These are phyloP conservation scores for Sphaerophoria rueppellii DNA, from an alignment of 2,888 invertebrate genomes.

Conservation along the genomic window DNA sequence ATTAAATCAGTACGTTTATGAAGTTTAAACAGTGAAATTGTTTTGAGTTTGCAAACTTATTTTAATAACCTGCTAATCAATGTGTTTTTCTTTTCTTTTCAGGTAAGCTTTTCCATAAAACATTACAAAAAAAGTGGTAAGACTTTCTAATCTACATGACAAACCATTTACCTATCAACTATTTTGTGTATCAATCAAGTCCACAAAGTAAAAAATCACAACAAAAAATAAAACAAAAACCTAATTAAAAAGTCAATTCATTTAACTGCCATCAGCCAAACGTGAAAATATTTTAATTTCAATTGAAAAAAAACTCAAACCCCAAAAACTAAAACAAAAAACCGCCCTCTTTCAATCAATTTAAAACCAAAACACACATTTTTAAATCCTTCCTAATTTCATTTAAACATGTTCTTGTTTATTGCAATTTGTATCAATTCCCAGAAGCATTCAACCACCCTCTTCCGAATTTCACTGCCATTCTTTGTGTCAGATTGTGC, in stretches of 20 bases:
- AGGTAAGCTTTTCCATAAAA: not conserved
- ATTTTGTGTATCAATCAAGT: not conserved
- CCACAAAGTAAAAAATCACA: not conserved
- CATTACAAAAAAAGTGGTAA: not conserved
- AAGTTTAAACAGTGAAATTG: too few species aligned
- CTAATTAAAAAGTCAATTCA: too few species aligned
- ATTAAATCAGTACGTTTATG: too few species aligned
- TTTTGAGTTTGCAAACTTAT: too few species aligned
- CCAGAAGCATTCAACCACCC: not conserved
- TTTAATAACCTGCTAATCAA: not conserved
- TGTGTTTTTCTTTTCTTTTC: not conserved
- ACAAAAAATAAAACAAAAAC: too few species aligned
- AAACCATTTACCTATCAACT: not conserved
- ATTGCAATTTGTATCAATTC: not conserved
- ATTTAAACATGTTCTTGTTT: not conserved
- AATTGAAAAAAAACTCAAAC: not conserved
- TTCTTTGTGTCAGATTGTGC: not conserved
- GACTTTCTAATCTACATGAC: not conserved
- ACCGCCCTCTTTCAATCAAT: not conserved
- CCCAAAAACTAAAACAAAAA: not conserved
- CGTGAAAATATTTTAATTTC: too few species aligned
- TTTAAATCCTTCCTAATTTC: slow-evolving; percentile 58
- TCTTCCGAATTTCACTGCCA: not conserved
- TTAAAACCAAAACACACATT: slow-evolving; percentile 31
- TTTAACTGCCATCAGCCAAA: not conserved